Percentiles rank a stretch among this genome's conserved stretches.
Conservation (phyloP, 2,888 invertebrate species). For the Macrosoma leucophasiata region DNA sequence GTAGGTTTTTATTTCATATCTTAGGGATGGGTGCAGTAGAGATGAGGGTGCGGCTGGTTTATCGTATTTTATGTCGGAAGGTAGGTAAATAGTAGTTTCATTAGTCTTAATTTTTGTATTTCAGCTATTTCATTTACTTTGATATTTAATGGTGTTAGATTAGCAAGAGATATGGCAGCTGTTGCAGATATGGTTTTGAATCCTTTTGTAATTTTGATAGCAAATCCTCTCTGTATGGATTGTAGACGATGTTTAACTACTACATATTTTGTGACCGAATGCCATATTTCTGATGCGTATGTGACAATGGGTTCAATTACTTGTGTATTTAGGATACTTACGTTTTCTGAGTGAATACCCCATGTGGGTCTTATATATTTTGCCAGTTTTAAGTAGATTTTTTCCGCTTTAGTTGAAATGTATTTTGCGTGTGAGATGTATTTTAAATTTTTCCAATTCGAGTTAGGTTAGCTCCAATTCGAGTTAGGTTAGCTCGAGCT, state of each 20-base stretch:
- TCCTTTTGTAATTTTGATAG: neutral
- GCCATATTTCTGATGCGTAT: neutral
- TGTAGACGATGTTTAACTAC: neutral
- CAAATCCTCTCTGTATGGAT: slow-evolving; percentile 4
- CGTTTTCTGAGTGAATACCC: slow-evolving; percentile 3
- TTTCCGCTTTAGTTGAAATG: neutral
- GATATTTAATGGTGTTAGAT: neutral
- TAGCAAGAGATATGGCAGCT: too few species aligned
- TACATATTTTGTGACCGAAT: neutral
- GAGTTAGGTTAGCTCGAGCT: too few species aligned
- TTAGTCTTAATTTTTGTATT: neutral
- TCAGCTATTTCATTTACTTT: neutral
- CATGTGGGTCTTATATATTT: slow-evolving; percentile 1
- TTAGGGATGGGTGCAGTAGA: neutral
- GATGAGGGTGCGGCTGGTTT: neutral
- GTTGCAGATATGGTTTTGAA: slow-evolving; percentile 2
- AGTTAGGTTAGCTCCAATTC: too few species aligned
- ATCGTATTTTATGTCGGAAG: neutral
- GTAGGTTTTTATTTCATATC: neutral
- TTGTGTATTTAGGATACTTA: neutral
- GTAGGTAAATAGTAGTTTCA: neutral
- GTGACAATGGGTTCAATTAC: slow-evolving; percentile 1
- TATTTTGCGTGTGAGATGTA: too few species aligned
- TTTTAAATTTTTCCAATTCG: too few species aligned
- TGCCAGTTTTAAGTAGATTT: neutral